Evolutionary conservation across 1,140 invertebrate genomes (phyloP), one percentile per base, ranked within the genome.

Genomic region (Matsumurasca onukii): DNA sequence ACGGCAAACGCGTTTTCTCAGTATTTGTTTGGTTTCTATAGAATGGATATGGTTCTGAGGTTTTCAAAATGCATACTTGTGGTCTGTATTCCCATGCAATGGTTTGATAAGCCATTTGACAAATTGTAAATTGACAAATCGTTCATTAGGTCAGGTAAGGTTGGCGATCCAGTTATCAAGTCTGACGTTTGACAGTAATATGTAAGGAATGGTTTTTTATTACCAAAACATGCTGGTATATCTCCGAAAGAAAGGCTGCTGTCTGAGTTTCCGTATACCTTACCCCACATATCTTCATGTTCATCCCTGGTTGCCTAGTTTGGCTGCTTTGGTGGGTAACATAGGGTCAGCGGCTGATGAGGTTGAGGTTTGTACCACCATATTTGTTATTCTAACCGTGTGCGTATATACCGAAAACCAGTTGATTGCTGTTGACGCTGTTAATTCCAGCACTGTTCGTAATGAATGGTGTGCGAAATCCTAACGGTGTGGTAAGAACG

Each of bases 381-480:
- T 39, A 39, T 39, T 52, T 52, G 22, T 52, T 52, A 24, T 59
- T 59, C 30, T 2, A 29, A 9, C 55, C 55, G 30, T 59, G 55
- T 27, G 25, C 55, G n/a, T 59, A 27, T 59, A 59, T 13, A 5
- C 55, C 55, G 24, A 27, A 27, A 2, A 59, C 55, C 2, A 59
- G 25, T 27, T 27, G 25, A 5, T 59, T 59, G 3, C 5, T 22
- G 25, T 59, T 59, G 9, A 59, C 55, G n/a, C 22, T 27, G n/a
- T 59, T 59, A 2, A 59, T 59, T 12, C 55, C 55, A 59, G 55
- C 55, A 27, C 24, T 27, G 25, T 59, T 59, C 9, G 55, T 59
- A 22, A 59, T 24, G 25, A 59, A 59, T 27, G 55, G 55, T n/a
- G 55, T 59, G 9, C 55, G 25, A 59, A 59, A 59, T 13, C 55